Base-by-base conservation (phyloP, 2,113 vertebrate species). In the Saccopteryx bilineata region DNA sequence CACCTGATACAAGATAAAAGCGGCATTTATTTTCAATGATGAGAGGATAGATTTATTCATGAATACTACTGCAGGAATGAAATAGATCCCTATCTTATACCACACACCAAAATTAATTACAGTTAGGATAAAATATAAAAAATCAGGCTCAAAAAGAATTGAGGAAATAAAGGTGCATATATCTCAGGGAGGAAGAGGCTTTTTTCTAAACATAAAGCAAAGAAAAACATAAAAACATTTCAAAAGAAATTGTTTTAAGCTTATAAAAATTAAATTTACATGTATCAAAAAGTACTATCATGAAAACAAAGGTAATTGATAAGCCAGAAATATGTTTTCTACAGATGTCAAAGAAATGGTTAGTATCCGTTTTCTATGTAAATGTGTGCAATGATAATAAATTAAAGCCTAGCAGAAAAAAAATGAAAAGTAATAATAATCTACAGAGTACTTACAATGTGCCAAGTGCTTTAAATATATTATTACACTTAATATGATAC, bases 151-250 rank as follows among this genome's bases (percentile, higher is more conserved):
- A 19, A 68, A 88, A 60, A 74, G 1, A 79, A 39, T 2, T 61
- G 17, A 61, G 60, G 11, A 56, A 84, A 78, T 69, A 87, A 79
- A 39, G 31, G 15, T 54, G 21, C 26, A 46, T 18, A 7, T 21
- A 68, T 79, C 50, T 92, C 50, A 85, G 2, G 15, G 28, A 84
- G 1, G 26, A 13, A 87, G 87, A 58, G 80, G 3, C 0, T 48
- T 87, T 48, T 87, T 54, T 68, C 71, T 75, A 91, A 91, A 80
- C 14, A 58, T 39, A 90, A 78, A 78, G 81, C 39, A 84, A 94
- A 90, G 66, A 52, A 66, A 85, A 82, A 76, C 46, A 48, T 15
- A 13, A 81, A 82, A 33, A 46, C 17, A 80, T 74, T 78, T 72
- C 46, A 23, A 85, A 85, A 68, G 52, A 87, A 91, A 48, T 33